phyloP scores from a whole-genome alignment of 2,888 invertebrate species.

The Machimus rusticus region DNA sequence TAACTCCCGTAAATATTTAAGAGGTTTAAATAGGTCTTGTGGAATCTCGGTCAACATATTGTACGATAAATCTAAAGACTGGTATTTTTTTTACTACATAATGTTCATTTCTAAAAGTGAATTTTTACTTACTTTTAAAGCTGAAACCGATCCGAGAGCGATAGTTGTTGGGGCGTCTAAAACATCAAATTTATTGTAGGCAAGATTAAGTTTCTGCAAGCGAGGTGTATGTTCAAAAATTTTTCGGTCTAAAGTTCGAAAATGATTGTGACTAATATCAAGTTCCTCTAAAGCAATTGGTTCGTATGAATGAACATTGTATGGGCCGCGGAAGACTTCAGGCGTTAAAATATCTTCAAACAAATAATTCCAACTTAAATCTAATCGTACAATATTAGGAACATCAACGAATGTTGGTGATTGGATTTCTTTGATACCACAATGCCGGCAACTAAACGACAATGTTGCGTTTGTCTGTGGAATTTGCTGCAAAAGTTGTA shows the following conservation, averaged over 20 bases:
- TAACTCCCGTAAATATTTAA: constrained; percentile 66
- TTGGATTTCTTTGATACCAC: constrained; percentile 57
- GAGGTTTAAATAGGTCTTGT: constrained; percentile 64
- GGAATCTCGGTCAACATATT: constrained; percentile 69
- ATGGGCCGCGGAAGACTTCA: constrained; percentile 74
- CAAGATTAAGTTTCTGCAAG: constrained; percentile 68
- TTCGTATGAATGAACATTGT: constrained; percentile 66
- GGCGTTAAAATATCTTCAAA: constrained; percentile 67
- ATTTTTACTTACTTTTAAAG: constrained; percentile 65
- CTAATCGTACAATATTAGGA: constrained; percentile 58
- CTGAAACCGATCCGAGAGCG: constrained; percentile 66
- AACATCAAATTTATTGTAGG: constrained; percentile 69
- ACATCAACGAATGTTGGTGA: constrained; percentile 59
- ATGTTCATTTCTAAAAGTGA: constrained; percentile 14
- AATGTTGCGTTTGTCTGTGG: constrained; percentile 58
- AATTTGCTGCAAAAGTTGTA: constrained; percentile 57
- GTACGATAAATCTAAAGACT: constrained; percentile 68
- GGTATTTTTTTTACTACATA: background rate
- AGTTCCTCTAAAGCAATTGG: constrained; percentile 69
- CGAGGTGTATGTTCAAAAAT: constrained; percentile 72
- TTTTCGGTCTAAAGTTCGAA: constrained; percentile 69
- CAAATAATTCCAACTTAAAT: constrained; percentile 60
- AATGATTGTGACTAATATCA: constrained; percentile 71
- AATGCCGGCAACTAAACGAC: constrained; percentile 59
- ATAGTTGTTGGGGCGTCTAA: constrained; percentile 69